Percentiles rank a stretch among this genome's conserved stretches.
Conservation (phyloP, 2,113 vertebrate genomes). For the Microcebus griseorufus region DNA sequence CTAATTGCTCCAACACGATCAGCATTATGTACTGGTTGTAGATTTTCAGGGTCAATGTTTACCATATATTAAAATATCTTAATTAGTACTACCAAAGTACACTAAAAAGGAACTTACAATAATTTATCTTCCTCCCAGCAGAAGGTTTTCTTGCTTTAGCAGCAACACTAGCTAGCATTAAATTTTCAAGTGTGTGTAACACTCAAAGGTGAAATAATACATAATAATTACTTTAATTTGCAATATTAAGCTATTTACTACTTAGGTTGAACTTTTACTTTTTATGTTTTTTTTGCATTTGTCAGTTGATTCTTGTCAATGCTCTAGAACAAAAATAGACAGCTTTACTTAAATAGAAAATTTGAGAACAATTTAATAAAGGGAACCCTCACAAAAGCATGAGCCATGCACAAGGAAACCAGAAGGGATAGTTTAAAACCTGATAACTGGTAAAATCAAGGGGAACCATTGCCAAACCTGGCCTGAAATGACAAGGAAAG, state of each 20-base stretch:
- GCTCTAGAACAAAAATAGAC: background rate
- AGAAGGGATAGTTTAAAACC: background rate
- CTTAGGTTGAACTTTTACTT: background rate
- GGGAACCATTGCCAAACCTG: background rate
- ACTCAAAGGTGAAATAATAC: background rate
- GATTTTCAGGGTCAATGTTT: background rate
- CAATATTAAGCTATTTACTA: background rate
- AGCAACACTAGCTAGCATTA: background rate
- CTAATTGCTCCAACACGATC: background rate
- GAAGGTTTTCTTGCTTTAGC: background rate
- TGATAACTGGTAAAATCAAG: background rate
- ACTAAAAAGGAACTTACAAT: background rate
- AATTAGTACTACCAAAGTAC: background rate
- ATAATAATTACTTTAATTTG: background rate
- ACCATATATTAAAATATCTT: background rate
- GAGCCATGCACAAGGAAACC: background rate
- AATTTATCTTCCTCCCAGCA: background rate
- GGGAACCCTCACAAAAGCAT: background rate
- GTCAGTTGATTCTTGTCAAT: background rate
- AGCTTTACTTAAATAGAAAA: background rate
- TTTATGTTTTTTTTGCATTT: background rate
- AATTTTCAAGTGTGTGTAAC: background rate
- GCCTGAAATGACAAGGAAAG: background rate
- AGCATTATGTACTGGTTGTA: background rate
- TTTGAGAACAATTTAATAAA: background rate